Conservation (phyloP, 2,888 invertebrate genomes). For the Eupithecia tripunctaria region DNA sequence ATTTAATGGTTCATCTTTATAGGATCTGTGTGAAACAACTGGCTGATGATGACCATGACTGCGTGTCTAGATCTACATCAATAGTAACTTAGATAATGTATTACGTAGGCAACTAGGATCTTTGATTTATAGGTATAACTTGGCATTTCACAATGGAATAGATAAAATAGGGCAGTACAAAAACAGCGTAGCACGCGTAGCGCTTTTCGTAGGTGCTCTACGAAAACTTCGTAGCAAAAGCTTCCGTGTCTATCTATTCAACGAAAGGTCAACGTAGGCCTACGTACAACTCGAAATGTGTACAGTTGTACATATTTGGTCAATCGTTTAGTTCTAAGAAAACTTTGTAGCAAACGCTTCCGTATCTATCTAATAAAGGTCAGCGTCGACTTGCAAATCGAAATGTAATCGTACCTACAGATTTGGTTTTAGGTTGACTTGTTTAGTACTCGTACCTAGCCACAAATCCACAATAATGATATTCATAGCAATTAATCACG, state of each 20-base stretch:
- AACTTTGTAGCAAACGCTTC: too few relatives aligned
- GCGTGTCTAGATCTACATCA: not conserved
- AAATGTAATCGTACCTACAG: not conserved
- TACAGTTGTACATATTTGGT: not conserved
- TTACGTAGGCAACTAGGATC: too few relatives aligned
- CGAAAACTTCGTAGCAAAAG: conserved; percentile 29
- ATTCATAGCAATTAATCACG: conserved; percentile 7
- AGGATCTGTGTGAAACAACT: not conserved
- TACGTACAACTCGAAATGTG: not conserved
- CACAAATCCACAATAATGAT: not conserved
- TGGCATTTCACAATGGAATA: not conserved
- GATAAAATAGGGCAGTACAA: conserved; percentile 1
- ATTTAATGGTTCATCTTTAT: not conserved
- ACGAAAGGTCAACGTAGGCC: not conserved
- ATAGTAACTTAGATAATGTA: not conserved
- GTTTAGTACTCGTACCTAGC: not conserved
- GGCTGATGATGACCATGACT: not conserved
- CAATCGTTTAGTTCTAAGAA: too few relatives aligned
- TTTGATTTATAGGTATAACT: not conserved
- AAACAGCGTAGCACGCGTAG: conserved; percentile 21
- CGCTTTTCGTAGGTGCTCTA: conserved; percentile 24
- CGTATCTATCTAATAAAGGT: not conserved
- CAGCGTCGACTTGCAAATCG: not conserved
- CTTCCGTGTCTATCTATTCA: too few relatives aligned
- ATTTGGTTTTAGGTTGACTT: not conserved